Base-by-base conservation (phyloP, 2,888 invertebrate genomes). In the Dicyrtoma fusca region DNA sequence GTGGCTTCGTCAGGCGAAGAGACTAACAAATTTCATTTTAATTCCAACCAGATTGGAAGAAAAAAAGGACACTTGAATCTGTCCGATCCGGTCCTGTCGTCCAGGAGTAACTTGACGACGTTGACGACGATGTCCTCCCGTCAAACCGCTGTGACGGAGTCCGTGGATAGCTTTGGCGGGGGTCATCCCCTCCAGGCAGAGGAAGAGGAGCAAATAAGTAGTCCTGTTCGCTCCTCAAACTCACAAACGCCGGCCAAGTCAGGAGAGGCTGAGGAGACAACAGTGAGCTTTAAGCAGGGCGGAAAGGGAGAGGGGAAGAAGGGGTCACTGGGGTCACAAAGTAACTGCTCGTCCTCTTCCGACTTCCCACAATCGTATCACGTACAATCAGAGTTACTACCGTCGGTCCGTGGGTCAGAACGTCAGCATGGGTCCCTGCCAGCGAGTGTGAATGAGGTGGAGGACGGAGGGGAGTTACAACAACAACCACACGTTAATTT, bases 1-100 rank as follows among this genome's bases (percentile, higher is more conserved):
- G 74, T 75, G 3, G 76, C 74, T 14, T 79, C 79, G 8, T 76
- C 79, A 5, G 79, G 79, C 3, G 79, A 79, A 68, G 79, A 79
- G 70, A 74, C 69, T 59, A 34, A 8, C 8, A 57, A 57, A 57
- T 25, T n/a, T 57, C 71, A 74, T 69, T 72, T 70, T 62, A 66
- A 72, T 71, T 69, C 72, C 13, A 55, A 53, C 19, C 55, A 57
- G 13, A 72, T 76, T n/a, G 69, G 49, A 10, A 76, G 75, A 69
- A 74, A 72, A 1, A 68, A 64, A 45, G 65, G 76, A 69, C 47
- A n/a, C 53, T 26, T 51, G 11, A 79, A 77, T 69, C 74, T 76
- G 23, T 77, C 77, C 25, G 79, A 79, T 57, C 77, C 79, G 0
- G 77, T 76, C 14, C 73, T 79, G 26, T 74, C 73, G 0, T 65